Evolutionary conservation across 2,888 invertebrate genomes (phyloP).

Genomic region (Capitulum mitella): DNA sequence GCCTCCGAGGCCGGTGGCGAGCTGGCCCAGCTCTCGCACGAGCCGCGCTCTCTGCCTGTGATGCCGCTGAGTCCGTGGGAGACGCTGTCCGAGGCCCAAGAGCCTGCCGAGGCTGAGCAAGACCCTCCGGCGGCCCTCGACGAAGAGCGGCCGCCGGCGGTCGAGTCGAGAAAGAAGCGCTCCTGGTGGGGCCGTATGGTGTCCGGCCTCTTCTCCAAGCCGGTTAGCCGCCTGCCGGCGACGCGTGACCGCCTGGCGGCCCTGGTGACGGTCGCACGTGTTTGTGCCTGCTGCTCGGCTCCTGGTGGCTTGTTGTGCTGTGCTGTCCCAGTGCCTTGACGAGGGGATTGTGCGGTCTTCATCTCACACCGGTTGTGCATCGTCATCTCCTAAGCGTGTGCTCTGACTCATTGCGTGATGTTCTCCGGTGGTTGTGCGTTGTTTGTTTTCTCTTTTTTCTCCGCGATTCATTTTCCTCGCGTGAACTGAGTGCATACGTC

Average conservation of each 20-base stretch:
- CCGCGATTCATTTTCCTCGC: no score
- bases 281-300: background rate
- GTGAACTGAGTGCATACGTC: no score
- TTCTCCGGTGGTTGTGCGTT: no score
- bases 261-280: background rate
- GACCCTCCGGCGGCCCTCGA: background rate
- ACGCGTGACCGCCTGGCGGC: background rate
- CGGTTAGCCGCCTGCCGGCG: background rate
- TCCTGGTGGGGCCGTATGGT: conserved; percentile 6
- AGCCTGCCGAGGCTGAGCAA: background rate
- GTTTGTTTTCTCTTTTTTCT: no score
- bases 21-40: background rate
- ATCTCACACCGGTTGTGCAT: no score
- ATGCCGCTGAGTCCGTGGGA: background rate
- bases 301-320: background rate
- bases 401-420: no score
- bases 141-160: background rate
- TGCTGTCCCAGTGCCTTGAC: no score
- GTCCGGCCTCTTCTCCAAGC: background rate
- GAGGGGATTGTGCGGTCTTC: no score
- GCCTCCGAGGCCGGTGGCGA: background rate
- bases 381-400: no score
- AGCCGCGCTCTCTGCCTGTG: background rate
- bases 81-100: background rate
- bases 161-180: background rate